Base-by-base conservation (phyloP, 2,797 vertebrate genomes). In the Phalanger gymnotis region DNA sequence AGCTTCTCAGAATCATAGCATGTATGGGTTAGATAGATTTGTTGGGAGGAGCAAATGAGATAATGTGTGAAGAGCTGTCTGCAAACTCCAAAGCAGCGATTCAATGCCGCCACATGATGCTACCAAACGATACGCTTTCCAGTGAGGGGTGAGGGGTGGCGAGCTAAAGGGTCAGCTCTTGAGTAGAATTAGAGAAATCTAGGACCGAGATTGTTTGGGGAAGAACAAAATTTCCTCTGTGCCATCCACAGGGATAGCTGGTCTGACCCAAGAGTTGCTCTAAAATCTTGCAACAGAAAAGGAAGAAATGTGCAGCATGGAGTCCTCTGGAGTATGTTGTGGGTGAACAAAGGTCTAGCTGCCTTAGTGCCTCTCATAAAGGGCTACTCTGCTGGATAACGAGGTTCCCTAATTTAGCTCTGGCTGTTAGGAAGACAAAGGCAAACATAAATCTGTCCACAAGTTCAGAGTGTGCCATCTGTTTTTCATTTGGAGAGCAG, bases 391-490 rank as follows among this genome's bases (percentile, higher is more conserved):
- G 95, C 81, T 97, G 95, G 96, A 97, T 95, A 97, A 96, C 93
- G 94, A 97, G 96, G 92, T 92, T 94, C 96, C 94, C 66, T 94
- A 91, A 96, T 97, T 97, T 96, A 97, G 91, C 95, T 96, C 94
- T 97, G 96, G 97, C 97, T 95, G 95, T 95, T 94, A 94, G 92
- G 94, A 93, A 97, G 61, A 97, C 97, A 95, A 95, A 97, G 97
- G 96, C 96, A 97, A 96, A 96, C 94, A 92, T 90, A 93, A 25
- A 95, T 96, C 55, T 96, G 94, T 97, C 97, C 96, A 96, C 89
- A 94, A 97, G 97, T 96, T 98, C 97, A 96, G 94, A 98, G 97
- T 95, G 95, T 97, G 96, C 96, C 95, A 96, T 97, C 98, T 97
- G 96, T 94, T 97, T 97, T 96, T 95, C 96, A 95, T 97, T 96